phyloP scores from a whole-genome alignment of 2,113 vertebrate genomes.

The Tragelaphus imberbis region DNA sequence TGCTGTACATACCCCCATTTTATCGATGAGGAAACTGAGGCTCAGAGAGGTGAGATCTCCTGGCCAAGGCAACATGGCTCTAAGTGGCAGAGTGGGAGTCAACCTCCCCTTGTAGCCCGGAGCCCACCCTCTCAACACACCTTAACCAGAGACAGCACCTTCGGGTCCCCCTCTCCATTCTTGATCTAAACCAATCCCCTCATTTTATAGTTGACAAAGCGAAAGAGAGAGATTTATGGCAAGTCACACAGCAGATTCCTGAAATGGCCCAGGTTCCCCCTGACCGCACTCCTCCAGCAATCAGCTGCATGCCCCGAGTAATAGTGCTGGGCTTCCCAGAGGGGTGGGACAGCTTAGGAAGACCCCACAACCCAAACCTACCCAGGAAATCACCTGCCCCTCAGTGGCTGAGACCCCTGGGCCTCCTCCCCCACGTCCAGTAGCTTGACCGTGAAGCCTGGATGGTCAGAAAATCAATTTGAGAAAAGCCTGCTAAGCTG shows the following conservation, averaged over 20 bases:
- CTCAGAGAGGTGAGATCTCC: background rate
- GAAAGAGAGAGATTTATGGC: background rate
- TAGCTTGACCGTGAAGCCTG: background rate
- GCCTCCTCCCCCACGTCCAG: background rate
- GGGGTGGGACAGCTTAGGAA: background rate
- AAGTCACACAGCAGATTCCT: background rate
- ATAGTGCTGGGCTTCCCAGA: no score
- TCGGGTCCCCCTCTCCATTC: background rate
- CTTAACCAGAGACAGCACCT: background rate
- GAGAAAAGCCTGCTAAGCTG: slow-evolving; percentile 45
- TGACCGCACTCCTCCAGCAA: background rate
- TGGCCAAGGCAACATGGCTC: background rate
- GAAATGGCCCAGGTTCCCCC: background rate
- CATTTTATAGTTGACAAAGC: background rate
- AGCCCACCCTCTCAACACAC: background rate
- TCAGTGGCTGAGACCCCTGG: background rate
- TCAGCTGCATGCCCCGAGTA: background rate
- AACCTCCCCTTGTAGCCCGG: background rate
- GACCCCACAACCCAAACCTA: background rate
- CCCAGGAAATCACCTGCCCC: background rate
- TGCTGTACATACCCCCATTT: background rate
- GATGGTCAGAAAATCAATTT: slow-evolving; percentile 62
- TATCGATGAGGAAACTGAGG: background rate
- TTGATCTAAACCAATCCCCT: background rate
- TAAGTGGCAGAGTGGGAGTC: background rate